Evolutionary conservation across 2,888 invertebrate genomes (phyloP).

Genomic region (Siphonodentalium dalli): DNA sequence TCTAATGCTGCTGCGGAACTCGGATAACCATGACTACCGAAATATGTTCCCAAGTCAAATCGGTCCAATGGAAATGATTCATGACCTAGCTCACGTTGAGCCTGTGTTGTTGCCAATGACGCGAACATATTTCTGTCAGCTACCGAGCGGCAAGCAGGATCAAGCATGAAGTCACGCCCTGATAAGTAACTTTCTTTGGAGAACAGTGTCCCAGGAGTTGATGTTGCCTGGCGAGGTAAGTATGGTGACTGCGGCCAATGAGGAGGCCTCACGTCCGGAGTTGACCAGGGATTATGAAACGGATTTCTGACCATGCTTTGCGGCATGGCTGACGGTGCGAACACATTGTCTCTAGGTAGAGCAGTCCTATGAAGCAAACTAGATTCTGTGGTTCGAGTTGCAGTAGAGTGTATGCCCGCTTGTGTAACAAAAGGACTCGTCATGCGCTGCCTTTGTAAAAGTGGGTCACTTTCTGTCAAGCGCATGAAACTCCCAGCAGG

Average conservation of each 20-base stretch:
- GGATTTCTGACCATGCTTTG: constrained; percentile 53
- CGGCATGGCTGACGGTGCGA: constrained; percentile 42
- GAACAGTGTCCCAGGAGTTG: constrained; percentile 45
- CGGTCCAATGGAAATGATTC: constrained; percentile 48
- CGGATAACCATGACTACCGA: constrained; percentile 49
- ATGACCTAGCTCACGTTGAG: constrained; percentile 46
- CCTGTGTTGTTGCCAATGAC: constrained; percentile 40
- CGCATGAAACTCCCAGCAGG: constrained; percentile 40
- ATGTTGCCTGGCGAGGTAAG: constrained; percentile 43
- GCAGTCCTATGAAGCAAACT: constrained; percentile 41
- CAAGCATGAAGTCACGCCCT: constrained; percentile 55
- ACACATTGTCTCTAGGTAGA: constrained; percentile 49
- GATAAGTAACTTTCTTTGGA: constrained; percentile 52
- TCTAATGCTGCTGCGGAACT: constrained; percentile 45
- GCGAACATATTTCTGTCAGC: constrained; percentile 54
- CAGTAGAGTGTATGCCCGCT: constrained; percentile 36
- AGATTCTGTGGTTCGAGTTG: constrained; percentile 38
- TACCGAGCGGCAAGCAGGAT: constrained; percentile 43
- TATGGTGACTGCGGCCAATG: constrained; percentile 52
- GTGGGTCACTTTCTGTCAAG: constrained; percentile 49
- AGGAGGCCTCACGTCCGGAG: constrained; percentile 45
- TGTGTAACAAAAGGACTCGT: constrained; percentile 49
- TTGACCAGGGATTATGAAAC: constrained; percentile 50
- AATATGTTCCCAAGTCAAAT: constrained; percentile 54
- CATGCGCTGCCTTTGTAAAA: constrained; percentile 51